Base-by-base conservation (phyloP, 2,888 invertebrate genomes). In the Odontothrips loti region DNA sequence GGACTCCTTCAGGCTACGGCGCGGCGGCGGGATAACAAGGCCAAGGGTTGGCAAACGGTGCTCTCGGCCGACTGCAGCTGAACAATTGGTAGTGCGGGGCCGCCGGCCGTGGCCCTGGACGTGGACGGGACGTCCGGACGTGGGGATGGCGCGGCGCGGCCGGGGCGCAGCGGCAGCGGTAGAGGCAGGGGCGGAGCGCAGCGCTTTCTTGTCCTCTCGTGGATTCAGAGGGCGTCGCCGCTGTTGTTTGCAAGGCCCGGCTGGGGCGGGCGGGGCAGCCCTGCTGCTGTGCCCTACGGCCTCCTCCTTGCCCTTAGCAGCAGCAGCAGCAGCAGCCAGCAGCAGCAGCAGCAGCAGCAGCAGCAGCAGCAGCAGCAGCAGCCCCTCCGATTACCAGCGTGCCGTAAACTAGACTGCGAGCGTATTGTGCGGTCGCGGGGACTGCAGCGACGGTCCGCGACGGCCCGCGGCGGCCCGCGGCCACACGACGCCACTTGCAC, bases 1-100 rank as follows among this genome's bases (percentile, higher is more conserved):
- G 58, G 20, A 58, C 58, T 58, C 15, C 51, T 51, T 17, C 58
- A 58, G 17, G 58, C 58, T 15, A 75, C 51, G 17, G 17, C 15
- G 51, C 51, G 48, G 68, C 23, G 8, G 15, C 27, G 68, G 68
- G 58, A 58, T 58, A 75, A 12, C 68, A 23, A 75, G 68, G 20
- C 58, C 68, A 75, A 75, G 68, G 68, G 68, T 75, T 75, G 68
- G 68, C 68, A 17, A 58, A 58, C 58, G 17, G 17, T 58, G 15
- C 58, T 58, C 58, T 20, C 58, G 58, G 58, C 17, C 17, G 58
- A 58, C 68, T 75, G 68, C 68, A 75, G 68, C 23, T 75, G 68
- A 75, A 75, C 68, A 75, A 27, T 75, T 75, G 68, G 68, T 75
- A 58, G 15, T 6, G 58, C 17, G 20, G 68, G 68, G 23, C 58